These are phyloP conservation scores for Mastomys coucha DNA, from an alignment of 2,113 vertebrate species.

Conservation along the genomic window DNA sequence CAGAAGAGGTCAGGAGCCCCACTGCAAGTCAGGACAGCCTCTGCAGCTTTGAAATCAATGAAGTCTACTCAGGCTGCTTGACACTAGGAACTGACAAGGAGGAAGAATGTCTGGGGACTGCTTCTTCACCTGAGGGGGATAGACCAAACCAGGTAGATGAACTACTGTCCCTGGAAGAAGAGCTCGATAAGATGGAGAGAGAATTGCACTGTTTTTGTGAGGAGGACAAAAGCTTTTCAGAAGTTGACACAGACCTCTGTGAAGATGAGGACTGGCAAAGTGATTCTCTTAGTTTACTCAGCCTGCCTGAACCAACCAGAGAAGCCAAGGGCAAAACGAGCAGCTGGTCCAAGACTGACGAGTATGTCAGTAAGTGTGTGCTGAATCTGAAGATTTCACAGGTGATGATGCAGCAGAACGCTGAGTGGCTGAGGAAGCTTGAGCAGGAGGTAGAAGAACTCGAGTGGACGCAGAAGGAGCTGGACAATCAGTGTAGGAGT, in stretches of 20 bases:
- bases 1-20: neutral
- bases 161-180: slow-evolving; percentile 58
- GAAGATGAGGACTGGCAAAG: slow-evolving; percentile 73
- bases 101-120: slow-evolving; percentile 10
- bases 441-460: slow-evolving; percentile 63
- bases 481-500: neutral
- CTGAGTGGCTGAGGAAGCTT: slow-evolving; percentile 44
- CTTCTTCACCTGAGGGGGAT: neutral
- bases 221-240: slow-evolving; percentile 63
- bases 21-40: slow-evolving; percentile 81
- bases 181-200: slow-evolving; percentile 68
- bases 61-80: slow-evolving; percentile 82
- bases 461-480: slow-evolving; percentile 35
- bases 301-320: neutral
- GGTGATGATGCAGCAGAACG: slow-evolving; percentile 78
- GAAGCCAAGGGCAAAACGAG: neutral
- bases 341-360: slow-evolving; percentile 60
- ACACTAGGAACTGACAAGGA: slow-evolving; percentile 43
- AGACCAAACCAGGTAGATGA: slow-evolving; percentile 43
- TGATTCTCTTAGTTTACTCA: neutral
- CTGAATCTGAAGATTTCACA: slow-evolving; percentile 84
- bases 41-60: slow-evolving; percentile 86
- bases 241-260: neutral
- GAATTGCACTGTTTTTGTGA: slow-evolving; percentile 3
- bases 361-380: slow-evolving; percentile 80